A percentile compares a stretch with the other conserved stretches of the same genome.
These are phyloP conservation scores for Platerodrilus igneus DNA, from an alignment of 2,888 invertebrate species.

Conservation along the genomic window DNA sequence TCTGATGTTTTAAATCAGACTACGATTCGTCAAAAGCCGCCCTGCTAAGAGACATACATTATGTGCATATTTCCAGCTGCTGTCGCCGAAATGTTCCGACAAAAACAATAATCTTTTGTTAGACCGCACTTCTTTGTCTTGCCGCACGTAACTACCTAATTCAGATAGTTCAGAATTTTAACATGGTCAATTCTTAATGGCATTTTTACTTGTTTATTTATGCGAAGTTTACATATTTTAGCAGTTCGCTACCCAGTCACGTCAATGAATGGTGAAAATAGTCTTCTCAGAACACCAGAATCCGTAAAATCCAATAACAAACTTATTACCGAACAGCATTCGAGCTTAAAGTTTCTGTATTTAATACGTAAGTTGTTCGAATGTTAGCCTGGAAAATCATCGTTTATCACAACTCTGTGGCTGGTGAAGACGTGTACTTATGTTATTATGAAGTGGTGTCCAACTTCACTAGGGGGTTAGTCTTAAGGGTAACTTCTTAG, in stretches of 20 bases:
- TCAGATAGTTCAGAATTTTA: conserved; percentile 41
- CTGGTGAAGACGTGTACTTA: conserved; percentile 31
- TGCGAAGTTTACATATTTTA: conserved; percentile 19
- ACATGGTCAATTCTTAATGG: conserved; percentile 40
- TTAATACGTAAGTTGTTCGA: conserved; percentile 20
- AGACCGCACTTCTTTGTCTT: conserved; percentile 42
- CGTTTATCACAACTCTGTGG: conserved; percentile 31
- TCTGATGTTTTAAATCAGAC: conserved; percentile 28
- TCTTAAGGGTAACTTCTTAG: conserved; percentile 17
- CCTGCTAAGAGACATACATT: conserved; percentile 37
- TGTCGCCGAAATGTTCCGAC: conserved; percentile 38
- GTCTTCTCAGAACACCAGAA: too few relatives aligned
- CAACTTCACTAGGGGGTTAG: conserved; percentile 28
- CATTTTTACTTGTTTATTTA: conserved; percentile 22
- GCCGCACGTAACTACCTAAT: conserved; percentile 42
- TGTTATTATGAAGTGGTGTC: conserved; percentile 32
- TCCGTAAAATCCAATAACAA: too few relatives aligned
- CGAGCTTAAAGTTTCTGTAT: too few relatives aligned
- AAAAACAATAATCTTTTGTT: conserved; percentile 41
- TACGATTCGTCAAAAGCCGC: conserved; percentile 36
- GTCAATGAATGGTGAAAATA: conserved; percentile 13
- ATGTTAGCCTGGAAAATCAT: conserved; percentile 27
- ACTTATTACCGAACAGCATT: too few relatives aligned
- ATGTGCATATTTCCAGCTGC: conserved; percentile 41
- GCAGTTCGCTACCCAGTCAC: conserved; percentile 22